These are phyloP conservation scores for Cricetomys ansorgei DNA, from an alignment of 2,113 vertebrate genomes.

Conservation along the genomic window DNA sequence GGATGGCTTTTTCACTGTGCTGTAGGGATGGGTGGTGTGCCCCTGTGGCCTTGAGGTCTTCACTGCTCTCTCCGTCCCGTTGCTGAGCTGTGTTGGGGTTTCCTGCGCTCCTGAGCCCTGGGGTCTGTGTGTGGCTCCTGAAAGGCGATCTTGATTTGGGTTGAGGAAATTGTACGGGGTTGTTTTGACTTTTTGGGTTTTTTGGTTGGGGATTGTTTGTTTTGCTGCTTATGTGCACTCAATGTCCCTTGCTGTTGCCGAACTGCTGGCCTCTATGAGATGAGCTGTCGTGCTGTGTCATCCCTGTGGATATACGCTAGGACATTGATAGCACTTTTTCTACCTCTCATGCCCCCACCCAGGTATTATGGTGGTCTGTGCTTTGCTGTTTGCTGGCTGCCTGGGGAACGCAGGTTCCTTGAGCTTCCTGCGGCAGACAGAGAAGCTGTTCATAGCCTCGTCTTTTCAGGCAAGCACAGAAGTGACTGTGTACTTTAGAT, in stretches of 20 bases:
- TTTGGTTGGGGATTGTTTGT: background rate
- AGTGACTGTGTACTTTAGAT: constrained; percentile 2
- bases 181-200: too few relatives aligned
- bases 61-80: too few relatives aligned
- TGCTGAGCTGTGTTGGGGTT: background rate
- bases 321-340: background rate
- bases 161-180: background rate
- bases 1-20: background rate
- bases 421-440: background rate
- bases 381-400: background rate
- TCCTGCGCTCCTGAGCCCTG: background rate
- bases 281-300: too few relatives aligned
- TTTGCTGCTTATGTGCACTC: background rate
- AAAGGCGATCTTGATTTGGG: background rate
- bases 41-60: background rate
- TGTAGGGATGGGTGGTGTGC: background rate
- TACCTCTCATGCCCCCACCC: background rate
- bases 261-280: background rate
- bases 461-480: background rate
- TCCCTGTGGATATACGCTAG: background rate
- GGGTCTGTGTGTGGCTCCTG: background rate
- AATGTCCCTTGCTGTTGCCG: too few relatives aligned
- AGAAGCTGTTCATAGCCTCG: background rate
- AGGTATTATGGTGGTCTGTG: too few relatives aligned
- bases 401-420: background rate